These are phyloP conservation scores for Drosophila gaucha DNA, from an alignment of 2,888 invertebrate species.

Conservation along the genomic window DNA sequence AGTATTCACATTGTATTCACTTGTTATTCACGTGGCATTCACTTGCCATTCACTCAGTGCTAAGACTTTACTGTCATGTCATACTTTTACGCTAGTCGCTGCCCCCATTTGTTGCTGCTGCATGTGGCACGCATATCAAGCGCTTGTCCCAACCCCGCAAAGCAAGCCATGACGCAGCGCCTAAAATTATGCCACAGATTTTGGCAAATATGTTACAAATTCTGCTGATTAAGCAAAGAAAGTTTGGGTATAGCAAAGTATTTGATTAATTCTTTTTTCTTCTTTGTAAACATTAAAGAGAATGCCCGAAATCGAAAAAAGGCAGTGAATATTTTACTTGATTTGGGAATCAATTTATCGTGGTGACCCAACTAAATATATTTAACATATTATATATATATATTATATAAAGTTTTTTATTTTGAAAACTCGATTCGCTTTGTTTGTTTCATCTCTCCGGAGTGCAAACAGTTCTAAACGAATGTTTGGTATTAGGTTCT, in stretches of 20 bases:
- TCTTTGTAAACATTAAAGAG: not conserved
- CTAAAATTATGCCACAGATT: constrained; percentile 32
- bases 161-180: constrained; percentile 52
- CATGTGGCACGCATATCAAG: constrained; percentile 41
- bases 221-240: constrained; percentile 16
- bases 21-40: constrained; percentile 18
- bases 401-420: not conserved
- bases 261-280: constrained; percentile 1
- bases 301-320: constrained; percentile 1
- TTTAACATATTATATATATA: too few relatives aligned
- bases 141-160: constrained; percentile 7
- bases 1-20: constrained; percentile 37
- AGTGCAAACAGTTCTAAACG: not conserved
- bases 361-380: not conserved
- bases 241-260: constrained; percentile 3
- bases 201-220: constrained; percentile 30
- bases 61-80: constrained; percentile 34
- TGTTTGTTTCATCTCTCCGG: not conserved
- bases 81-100: not conserved
- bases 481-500: not conserved
- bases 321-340: not conserved
- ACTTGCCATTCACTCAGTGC: constrained; percentile 23
- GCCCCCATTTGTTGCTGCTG: constrained; percentile 13
- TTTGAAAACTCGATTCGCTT: not conserved
- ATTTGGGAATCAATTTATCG: not conserved